These are phyloP conservation scores for Musca vetustissima DNA, from an alignment of 1,140 invertebrate species.

Conservation along the genomic window DNA sequence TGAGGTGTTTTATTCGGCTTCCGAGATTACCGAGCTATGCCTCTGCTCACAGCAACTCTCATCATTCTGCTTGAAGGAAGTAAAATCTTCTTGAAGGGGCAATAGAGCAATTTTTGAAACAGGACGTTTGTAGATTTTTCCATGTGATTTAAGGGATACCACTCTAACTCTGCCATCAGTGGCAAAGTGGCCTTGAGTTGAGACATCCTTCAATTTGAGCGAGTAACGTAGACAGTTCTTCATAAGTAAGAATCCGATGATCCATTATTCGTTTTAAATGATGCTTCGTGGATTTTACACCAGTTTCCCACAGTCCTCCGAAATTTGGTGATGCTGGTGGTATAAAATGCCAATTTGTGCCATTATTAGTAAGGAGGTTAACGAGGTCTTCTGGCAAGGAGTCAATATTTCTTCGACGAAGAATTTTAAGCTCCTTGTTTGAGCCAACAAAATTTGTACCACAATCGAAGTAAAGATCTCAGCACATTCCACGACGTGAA, in stretches of 20 bases:
- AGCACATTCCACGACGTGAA: conserved; percentile 20
- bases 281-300: conserved; percentile 25
- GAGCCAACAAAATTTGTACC: conserved; percentile 49
- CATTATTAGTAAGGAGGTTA: background rate
- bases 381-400: conserved; percentile 9
- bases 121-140: too few relatives aligned
- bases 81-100: too few relatives aligned
- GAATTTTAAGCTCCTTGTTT: background rate
- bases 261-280: conserved; percentile 7
- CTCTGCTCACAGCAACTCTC: too few relatives aligned
- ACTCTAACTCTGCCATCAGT: too few relatives aligned
- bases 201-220: conserved; percentile 39
- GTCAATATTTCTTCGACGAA: background rate
- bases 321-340: conserved; percentile 42
- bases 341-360: conserved; percentile 36
- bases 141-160: too few relatives aligned
- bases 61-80: too few relatives aligned
- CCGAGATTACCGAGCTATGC: too few relatives aligned
- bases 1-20: too few relatives aligned
- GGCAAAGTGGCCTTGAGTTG: conserved; percentile 9
- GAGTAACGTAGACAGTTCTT: conserved; percentile 17
- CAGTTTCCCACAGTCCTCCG: conserved; percentile 51
- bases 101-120: too few relatives aligned
- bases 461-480: conserved; percentile 41
- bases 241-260: conserved; percentile 6